A percentile compares a stretch with the other conserved stretches of the same genome.
Evolutionary conservation across 2,888 invertebrate genomes (phyloP).

Genomic region (Prionchulus punctatus): DNA sequence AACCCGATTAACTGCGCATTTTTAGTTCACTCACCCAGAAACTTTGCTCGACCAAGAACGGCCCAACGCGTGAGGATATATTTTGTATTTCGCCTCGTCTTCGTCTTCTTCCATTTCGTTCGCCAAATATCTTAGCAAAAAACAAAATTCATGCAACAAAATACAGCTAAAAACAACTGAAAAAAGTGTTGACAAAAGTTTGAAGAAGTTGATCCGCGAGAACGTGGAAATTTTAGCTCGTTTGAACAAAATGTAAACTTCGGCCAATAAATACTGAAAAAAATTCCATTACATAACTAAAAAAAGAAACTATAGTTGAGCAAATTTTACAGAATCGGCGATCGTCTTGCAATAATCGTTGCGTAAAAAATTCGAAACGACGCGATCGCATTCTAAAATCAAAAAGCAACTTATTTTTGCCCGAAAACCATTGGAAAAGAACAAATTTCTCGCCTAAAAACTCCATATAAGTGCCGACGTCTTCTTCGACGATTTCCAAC

Average conservation of each 20-base stretch:
- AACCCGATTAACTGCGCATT: too few species aligned
- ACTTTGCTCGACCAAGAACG: too few species aligned
- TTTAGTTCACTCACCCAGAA: too few species aligned
- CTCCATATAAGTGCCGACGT: not conserved
- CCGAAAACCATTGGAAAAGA: too few species aligned
- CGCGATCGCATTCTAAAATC: not conserved
- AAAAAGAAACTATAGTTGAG: too few species aligned
- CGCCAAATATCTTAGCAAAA: slow-evolving; percentile 38
- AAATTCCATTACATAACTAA: too few species aligned
- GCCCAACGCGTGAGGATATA: slow-evolving; percentile 39
- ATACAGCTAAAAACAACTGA: too few species aligned
- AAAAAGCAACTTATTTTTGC: too few species aligned
- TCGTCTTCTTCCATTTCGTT: slow-evolving; percentile 47
- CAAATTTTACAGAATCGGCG: slow-evolving; percentile 3
- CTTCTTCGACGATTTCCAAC: too few species aligned
- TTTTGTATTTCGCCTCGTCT: slow-evolving; percentile 38
- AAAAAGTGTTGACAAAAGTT: slow-evolving; percentile 6
- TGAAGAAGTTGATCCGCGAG: not conserved
- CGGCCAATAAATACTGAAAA: slow-evolving; percentile 6
- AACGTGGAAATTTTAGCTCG: not conserved
- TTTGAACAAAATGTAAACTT: slow-evolving; percentile 6
- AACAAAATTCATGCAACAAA: too few species aligned
- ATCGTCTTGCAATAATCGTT: slow-evolving; percentile 6
- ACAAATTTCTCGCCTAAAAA: not conserved
- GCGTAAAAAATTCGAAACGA: not conserved